phyloP scores from a whole-genome alignment of 2,797 vertebrate species.

The Mormyrops attenuatus region DNA sequence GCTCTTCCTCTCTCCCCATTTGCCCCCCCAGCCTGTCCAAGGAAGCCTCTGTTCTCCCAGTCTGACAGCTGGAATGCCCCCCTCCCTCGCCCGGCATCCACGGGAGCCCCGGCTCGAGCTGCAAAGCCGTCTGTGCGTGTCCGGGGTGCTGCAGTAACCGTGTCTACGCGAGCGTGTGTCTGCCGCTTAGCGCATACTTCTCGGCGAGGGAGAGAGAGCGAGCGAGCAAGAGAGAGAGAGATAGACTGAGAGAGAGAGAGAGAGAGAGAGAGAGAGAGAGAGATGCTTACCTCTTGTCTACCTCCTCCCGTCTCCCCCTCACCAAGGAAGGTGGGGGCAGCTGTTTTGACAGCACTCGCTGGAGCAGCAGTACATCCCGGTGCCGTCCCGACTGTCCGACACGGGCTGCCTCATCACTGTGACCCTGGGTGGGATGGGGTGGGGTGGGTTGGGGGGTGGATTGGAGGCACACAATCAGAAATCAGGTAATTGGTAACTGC shows the following conservation, averaged over 20 bases:
- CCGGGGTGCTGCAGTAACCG: slow-evolving; percentile 62
- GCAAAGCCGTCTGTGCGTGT: slow-evolving; percentile 52
- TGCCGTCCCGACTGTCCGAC: slow-evolving; percentile 72
- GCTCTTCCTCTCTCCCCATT: slow-evolving; percentile 37
- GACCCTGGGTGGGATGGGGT: slow-evolving; percentile 39
- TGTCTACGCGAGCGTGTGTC: slow-evolving; percentile 32
- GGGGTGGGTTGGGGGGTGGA: background rate
- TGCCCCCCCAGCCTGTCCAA: slow-evolving; percentile 43
- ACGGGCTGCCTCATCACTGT: slow-evolving; percentile 74
- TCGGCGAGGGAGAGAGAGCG: slow-evolving; percentile 40
- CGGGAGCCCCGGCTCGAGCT: slow-evolving; percentile 49
- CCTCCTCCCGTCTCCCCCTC: slow-evolving; percentile 70
- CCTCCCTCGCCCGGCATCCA: slow-evolving; percentile 40
- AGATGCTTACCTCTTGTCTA: slow-evolving; percentile 78
- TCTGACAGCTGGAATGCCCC: slow-evolving; percentile 37
- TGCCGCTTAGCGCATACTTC: slow-evolving; percentile 34
- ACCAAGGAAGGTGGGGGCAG: slow-evolving; percentile 66
- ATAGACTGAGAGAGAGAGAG: slow-evolving; percentile 19
- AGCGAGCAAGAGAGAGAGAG: slow-evolving; percentile 32
- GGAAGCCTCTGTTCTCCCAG: slow-evolving; percentile 40
- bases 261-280: slow-evolving; percentile 25
- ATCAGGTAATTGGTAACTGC: background rate
- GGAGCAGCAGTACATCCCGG: slow-evolving; percentile 78
- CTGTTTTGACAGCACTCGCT: slow-evolving; percentile 75
- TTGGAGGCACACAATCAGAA: slow-evolving; percentile 19